Conservation (phyloP, 1,140 invertebrate genomes). For the Drosophila oshimai region DNA sequence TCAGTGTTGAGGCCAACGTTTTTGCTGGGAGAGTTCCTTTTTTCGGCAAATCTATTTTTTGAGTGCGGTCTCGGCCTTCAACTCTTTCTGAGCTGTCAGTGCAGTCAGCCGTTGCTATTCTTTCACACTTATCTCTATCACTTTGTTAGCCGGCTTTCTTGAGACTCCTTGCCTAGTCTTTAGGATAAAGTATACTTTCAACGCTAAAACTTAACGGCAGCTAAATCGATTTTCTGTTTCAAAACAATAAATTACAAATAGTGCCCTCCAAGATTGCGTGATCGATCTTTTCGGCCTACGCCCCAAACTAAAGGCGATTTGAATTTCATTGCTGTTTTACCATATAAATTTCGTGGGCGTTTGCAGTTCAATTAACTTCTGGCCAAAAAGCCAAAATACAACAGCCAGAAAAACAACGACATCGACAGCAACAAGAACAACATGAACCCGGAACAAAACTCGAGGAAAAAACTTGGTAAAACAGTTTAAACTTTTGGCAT, state of each 20-base stretch:
- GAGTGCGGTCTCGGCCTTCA: too few relatives aligned
- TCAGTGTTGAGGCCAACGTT: not conserved
- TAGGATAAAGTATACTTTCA: too few relatives aligned
- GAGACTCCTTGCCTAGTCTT: not conserved
- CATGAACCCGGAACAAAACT: slow-evolving; percentile 11
- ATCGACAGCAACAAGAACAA: slow-evolving; percentile 4
- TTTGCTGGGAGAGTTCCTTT: not conserved
- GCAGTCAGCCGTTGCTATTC: not conserved
- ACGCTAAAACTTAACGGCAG: not conserved
- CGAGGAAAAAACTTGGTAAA: slow-evolving; percentile 41
- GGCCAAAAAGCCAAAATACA: slow-evolving; percentile 27
- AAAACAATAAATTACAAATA: not conserved
- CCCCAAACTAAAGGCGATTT: not conserved
- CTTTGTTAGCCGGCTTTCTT: not conserved
- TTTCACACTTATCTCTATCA: not conserved
- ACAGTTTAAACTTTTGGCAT: slow-evolving; percentile 62
- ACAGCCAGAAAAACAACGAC: not conserved
- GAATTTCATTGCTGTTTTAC: not conserved
- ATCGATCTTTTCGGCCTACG: not conserved
- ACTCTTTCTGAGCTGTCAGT: not conserved
- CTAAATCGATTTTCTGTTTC: not conserved
- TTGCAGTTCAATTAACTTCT: slow-evolving; percentile 61
- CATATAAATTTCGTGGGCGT: slow-evolving; percentile 47
- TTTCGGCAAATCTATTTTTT: not conserved
- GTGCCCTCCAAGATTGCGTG: not conserved